Evolutionary conservation across 2,888 invertebrate genomes (phyloP).

Genomic region (Spilosoma lubricipeda): DNA sequence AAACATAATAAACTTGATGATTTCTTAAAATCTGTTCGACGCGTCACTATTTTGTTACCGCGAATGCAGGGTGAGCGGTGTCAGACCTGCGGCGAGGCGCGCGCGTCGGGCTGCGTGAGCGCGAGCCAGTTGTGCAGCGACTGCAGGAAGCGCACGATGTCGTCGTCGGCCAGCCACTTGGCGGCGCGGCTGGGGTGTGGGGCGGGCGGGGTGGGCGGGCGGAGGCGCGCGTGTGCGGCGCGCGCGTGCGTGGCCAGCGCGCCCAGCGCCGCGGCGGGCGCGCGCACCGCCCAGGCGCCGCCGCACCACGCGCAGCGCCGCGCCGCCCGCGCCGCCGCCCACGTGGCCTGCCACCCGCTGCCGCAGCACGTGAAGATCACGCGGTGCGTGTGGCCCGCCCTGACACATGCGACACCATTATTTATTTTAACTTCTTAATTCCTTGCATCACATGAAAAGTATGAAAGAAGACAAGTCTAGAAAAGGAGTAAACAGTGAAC

Average conservation of each 20-base stretch:
- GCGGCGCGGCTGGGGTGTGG: conserved; percentile 58
- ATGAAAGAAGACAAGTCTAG: no score
- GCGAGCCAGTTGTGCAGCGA: conserved; percentile 80
- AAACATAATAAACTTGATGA: no score
- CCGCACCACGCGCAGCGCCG: conserved; percentile 57
- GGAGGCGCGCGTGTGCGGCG: conserved; percentile 43
- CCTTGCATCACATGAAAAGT: no score
- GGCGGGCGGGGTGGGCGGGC: background rate
- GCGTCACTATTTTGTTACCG: background rate
- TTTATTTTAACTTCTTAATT: no score
- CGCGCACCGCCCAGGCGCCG: conserved; percentile 60
- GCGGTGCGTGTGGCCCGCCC: conserved; percentile 75
- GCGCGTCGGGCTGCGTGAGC: conserved; percentile 39
- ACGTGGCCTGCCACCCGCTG: conserved; percentile 62
- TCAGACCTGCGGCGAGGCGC: conserved; percentile 42
- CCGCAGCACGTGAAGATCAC: conserved; percentile 68
- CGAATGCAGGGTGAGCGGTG: no score
- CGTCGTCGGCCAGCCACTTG: conserved; percentile 95
- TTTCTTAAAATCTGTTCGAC: no score
- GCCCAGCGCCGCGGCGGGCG: conserved; percentile 59
- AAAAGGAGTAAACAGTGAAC: no score
- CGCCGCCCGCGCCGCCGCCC: conserved; percentile 51
- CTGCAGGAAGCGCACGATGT: conserved; percentile 97
- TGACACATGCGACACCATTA: background rate
- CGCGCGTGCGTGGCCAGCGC: conserved; percentile 56